Base-by-base conservation (phyloP, 2,888 invertebrate genomes). In the Perizoma flavofasciatum region DNA sequence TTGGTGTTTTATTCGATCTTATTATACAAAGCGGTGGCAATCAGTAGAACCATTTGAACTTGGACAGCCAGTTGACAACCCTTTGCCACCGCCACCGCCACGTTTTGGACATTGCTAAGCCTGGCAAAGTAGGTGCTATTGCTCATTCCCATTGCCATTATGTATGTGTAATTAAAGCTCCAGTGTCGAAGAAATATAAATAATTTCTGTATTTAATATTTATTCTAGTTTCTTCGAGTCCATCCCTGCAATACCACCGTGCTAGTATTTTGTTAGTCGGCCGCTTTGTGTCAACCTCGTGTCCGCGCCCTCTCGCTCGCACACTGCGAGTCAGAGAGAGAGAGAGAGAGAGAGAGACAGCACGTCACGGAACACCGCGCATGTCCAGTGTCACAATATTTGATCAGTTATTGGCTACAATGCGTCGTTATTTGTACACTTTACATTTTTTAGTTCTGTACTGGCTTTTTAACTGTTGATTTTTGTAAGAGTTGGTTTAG, bases 231-330 rank as follows among this genome's bases (percentile, higher is more conserved):
- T 6, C 11, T 61, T 7, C 6, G 5, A 81, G 8, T 86, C 63
- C 85, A 62, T 56, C 80, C 70, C 89, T 89, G 90, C 43, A 87
- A 89, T 89, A 84, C 90, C 90, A 90, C 90, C 90, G 85, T 89
- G 90, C 78, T 74, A 89, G 90, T 89, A 85, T 89, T 89, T 85
- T 88, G 85, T 87, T 85, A 85, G 89, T 85, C 90, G 90, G 90
- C 84, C 76, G 88, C 90, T 90, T 90, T 90, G 89, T 87, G 74
- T 76, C 81, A 67, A 73, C 78, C 80, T 79, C 68, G 71, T 68
- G 60, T 50, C 10, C 5, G 45, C 65, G 6, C 63, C 63, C 6
- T 85, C 88, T 51, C 81, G 9, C 53, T 85, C 79, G 3, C 58
- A 9, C 73, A 0, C 9, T 32, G 1, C 35, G 32, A 0, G 66